A percentile compares a stretch with the other conserved stretches of the same genome.
Evolutionary conservation across 2,888 invertebrate species (phyloP).

Genomic region (Lumbricus terrestris): DNA sequence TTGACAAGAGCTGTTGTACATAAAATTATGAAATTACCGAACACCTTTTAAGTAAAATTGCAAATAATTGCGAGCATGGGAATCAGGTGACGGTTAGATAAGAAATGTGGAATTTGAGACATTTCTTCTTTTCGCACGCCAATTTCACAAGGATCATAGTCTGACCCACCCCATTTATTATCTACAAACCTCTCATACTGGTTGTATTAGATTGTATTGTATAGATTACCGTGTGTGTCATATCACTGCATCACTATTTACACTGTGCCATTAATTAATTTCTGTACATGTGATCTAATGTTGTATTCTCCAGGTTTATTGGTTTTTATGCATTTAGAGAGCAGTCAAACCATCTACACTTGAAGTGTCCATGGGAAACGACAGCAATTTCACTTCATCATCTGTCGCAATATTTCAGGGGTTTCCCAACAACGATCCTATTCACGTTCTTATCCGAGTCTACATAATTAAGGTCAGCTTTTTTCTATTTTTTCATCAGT

Average conservation of each 20-base stretch:
- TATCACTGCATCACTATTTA: neutral
- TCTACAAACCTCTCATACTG: too few relatives aligned
- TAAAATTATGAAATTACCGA: too few relatives aligned
- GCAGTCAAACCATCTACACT: neutral
- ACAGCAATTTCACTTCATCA: slow-evolving; percentile 74
- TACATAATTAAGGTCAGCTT: slow-evolving; percentile 58
- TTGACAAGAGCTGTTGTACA: too few relatives aligned
- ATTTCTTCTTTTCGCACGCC: too few relatives aligned
- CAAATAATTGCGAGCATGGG: too few relatives aligned
- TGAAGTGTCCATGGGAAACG: neutral
- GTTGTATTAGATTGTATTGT: too few relatives aligned
- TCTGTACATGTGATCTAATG: neutral
- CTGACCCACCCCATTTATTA: too few relatives aligned
- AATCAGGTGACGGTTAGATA: too few relatives aligned
- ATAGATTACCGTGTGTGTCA: neutral
- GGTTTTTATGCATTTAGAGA: slow-evolving; percentile 11
- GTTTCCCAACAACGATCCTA: slow-evolving; percentile 58
- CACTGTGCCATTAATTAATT: too few relatives aligned
- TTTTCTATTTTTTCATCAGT: neutral
- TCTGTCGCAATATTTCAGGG: slow-evolving; percentile 72
- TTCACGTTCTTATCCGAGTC: slow-evolving; percentile 58
- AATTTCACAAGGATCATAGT: too few relatives aligned
- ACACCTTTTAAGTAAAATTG: too few relatives aligned
- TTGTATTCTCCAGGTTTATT: neutral
- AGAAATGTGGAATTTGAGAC: too few relatives aligned